Evolutionary conservation across 64 coral and sea anemone genomes (phyloP).

Genomic region (Montipora cactus): DNA sequence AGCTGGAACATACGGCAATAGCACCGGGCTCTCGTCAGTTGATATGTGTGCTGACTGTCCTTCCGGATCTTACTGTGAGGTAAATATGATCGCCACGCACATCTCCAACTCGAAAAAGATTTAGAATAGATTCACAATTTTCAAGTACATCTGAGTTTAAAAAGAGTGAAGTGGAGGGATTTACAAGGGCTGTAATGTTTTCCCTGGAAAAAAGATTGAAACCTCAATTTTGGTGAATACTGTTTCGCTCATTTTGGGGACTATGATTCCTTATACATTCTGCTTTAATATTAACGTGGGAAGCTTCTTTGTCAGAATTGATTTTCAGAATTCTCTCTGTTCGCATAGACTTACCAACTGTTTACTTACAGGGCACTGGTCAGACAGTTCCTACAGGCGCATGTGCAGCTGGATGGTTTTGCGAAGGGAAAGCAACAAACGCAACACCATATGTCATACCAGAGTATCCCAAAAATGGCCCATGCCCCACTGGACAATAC

Average conservation of each 20-base stretch:
- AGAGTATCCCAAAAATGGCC: conserved; percentile 80
- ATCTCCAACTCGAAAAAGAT: not conserved
- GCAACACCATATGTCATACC: conserved; percentile 67
- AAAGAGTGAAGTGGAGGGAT: no score
- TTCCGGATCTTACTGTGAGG: conserved; percentile 86
- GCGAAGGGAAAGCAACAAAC: conserved; percentile 73
- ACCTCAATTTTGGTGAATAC: no score
- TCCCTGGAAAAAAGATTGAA: no score
- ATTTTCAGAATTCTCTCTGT: not conserved
- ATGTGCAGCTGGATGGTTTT: conserved; percentile 86
- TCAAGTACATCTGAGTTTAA: no score
- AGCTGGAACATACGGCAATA: conserved; percentile 89
- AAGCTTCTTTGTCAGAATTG: no score
- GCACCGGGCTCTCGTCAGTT: conserved; percentile 68
- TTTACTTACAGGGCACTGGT: not conserved
- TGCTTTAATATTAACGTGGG: no score
- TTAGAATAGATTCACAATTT: no score
- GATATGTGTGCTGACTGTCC: conserved; percentile 90
- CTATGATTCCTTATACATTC: no score
- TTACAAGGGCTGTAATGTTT: no score
- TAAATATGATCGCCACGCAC: not conserved
- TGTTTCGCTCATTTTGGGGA: no score
- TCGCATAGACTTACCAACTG: not conserved
- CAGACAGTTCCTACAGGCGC: conserved; percentile 67
- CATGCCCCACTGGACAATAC: conserved; percentile 80